phyloP scores from a whole-genome alignment of 2,113 vertebrate species.

The Phodopus roborovskii region DNA sequence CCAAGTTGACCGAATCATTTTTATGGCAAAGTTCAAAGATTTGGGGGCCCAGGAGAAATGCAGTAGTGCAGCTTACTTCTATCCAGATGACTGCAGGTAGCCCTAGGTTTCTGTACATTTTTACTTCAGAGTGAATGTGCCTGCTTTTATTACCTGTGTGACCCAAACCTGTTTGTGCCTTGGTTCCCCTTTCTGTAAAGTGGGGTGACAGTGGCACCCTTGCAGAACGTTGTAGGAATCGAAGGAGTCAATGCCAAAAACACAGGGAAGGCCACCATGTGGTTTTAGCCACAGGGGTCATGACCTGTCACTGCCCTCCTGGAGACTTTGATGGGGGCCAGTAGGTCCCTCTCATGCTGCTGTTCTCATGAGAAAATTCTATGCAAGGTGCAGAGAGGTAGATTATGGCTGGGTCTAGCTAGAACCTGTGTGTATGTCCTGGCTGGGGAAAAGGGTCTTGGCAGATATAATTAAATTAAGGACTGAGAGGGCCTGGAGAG shows the following conservation, averaged over 20 bases:
- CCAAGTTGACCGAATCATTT: neutral
- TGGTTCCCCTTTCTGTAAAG: neutral
- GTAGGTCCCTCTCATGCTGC: accelerated
- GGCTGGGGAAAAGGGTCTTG: neutral
- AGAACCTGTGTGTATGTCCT: neutral
- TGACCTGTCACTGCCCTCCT: neutral
- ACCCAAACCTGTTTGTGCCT: neutral
- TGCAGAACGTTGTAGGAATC: neutral
- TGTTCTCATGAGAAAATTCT: neutral
- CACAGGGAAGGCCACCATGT: neutral
- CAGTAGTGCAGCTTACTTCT: neutral
- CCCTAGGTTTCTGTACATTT: neutral
- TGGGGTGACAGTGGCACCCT: accelerated
- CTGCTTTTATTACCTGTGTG: accelerated
- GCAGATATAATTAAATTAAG: neutral
- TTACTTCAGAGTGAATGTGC: neutral
- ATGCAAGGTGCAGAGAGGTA: no score
- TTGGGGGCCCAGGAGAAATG: neutral
- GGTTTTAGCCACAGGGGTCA: no score
- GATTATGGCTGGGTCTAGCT: neutral
- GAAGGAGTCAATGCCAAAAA: neutral
- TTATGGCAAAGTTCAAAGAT: neutral
- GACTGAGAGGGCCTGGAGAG: neutral
- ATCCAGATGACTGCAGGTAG: neutral
- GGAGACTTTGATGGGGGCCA: neutral